These are phyloP conservation scores for Mya arenaria DNA, from an alignment of 1,140 invertebrate genomes.

Conservation along the genomic window DNA sequence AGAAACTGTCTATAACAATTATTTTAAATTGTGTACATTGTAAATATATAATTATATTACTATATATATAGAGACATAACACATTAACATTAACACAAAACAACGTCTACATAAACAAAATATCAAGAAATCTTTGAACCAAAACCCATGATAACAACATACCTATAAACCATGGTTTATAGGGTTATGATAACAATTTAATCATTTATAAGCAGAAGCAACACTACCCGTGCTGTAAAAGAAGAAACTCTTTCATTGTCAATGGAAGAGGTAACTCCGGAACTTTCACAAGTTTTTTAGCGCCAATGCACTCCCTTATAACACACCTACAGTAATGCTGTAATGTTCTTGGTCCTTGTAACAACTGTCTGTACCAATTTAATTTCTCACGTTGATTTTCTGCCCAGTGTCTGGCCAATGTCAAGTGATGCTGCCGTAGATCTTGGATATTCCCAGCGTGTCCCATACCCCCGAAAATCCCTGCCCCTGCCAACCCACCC, in stretches of 20 bases:
- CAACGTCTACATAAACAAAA: no score
- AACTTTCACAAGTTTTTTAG: conserved; percentile 66
- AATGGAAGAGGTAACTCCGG: conserved; percentile 69
- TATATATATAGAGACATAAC: no score
- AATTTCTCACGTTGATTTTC: conserved; percentile 62
- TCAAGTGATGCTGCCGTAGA: conserved; percentile 13
- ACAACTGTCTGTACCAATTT: conserved; percentile 70
- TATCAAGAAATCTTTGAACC: no score
- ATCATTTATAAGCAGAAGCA: conserved; percentile 16
- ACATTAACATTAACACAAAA: no score
- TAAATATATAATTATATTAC: no score
- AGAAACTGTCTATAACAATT: no score
- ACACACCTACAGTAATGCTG: conserved; percentile 77
- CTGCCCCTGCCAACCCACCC: no score
- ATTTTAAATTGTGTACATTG: no score
- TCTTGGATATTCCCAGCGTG: conserved; percentile 8
- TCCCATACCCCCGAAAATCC: conserved; percentile 22
- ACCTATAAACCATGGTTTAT: no score
- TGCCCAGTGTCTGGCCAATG: conserved; percentile 43
- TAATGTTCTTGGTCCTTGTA: conserved; percentile 69
- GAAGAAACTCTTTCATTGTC: conserved; percentile 73
- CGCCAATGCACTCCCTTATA: conserved; percentile 68
- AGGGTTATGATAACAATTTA: no score
- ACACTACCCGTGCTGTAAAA: conserved; percentile 67
- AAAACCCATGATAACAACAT: no score